These are phyloP conservation scores for Drosophila silvestris DNA, from an alignment of 2,888 invertebrate genomes.

Conservation along the genomic window DNA sequence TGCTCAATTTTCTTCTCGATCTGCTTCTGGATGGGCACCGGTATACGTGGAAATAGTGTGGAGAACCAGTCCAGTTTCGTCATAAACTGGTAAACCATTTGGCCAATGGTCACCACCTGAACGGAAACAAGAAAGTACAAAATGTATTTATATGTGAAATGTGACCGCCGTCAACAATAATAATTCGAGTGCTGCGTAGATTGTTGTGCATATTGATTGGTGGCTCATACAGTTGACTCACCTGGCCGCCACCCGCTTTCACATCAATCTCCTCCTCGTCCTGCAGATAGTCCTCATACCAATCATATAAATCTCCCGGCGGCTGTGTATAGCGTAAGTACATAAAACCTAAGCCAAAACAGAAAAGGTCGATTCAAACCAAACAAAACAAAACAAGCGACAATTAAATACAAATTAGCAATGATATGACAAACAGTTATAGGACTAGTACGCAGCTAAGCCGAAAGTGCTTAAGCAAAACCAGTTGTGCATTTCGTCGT, in stretches of 20 bases:
- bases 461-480: neutral
- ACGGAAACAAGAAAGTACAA: neutral
- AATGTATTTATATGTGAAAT: neutral
- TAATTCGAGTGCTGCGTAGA: neutral
- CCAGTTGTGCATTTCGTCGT: neutral
- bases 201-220: conserved; percentile 37
- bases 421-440: conserved; percentile 7
- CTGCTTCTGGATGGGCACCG: conserved; percentile 98
- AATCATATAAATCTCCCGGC: conserved; percentile 97
- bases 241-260: conserved; percentile 98
- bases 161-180: neutral
- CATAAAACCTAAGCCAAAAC: conserved; percentile 87
- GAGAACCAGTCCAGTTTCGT: conserved; percentile 99
- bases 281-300: conserved; percentile 98
- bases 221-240: conserved; percentile 83
- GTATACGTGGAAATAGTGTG: conserved; percentile 98
- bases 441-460: conserved; percentile 23
- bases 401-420: conserved; percentile 2
- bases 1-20: conserved; percentile 91
- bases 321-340: conserved; percentile 97
- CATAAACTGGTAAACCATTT: conserved; percentile 95
- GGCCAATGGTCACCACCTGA: conserved; percentile 93
- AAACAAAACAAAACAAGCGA: conserved; percentile 5
- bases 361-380: neutral
- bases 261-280: conserved; percentile 99